phyloP scores from a whole-genome alignment of 2,797 vertebrate species.

The Sternotherus odoratus region DNA sequence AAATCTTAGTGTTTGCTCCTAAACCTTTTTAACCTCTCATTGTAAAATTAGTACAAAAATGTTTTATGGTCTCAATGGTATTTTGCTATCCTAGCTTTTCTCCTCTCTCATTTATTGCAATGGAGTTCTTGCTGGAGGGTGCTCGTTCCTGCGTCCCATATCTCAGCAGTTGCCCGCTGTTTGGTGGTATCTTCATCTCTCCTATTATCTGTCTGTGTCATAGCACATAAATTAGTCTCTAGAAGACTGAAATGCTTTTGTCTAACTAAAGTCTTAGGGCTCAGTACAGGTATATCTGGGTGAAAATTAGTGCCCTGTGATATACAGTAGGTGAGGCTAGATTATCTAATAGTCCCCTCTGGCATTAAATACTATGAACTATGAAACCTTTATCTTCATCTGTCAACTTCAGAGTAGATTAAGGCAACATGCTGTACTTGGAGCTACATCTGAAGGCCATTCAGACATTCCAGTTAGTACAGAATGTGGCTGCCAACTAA shows the following conservation, averaged over 20 bases:
- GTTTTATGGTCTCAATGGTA: not conserved
- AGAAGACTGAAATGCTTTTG: not conserved
- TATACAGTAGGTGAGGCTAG: not conserved
- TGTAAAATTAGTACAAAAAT: not conserved
- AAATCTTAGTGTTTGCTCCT: too few species aligned
- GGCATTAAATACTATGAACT: not conserved
- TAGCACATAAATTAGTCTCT: too few species aligned
- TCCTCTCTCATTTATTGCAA: not conserved
- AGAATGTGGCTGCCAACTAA: not conserved
- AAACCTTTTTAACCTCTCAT: not conserved
- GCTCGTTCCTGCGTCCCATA: not conserved
- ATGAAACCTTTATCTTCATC: not conserved
- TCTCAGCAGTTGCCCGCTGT: not conserved
- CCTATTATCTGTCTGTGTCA: not conserved
- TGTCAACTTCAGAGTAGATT: not conserved
- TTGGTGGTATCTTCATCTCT: not conserved
- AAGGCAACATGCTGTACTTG: not conserved
- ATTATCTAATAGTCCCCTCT: not conserved
- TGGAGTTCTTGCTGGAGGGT: not conserved
- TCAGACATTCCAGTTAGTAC: not conserved
- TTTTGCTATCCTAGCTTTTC: not conserved
- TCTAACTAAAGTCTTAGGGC: not conserved
- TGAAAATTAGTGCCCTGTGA: not conserved
- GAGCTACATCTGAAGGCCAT: not conserved
- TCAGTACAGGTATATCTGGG: not conserved